phyloP scores from a whole-genome alignment of 2,113 vertebrate genomes.

The Ophthalmolycus amberensis region DNA sequence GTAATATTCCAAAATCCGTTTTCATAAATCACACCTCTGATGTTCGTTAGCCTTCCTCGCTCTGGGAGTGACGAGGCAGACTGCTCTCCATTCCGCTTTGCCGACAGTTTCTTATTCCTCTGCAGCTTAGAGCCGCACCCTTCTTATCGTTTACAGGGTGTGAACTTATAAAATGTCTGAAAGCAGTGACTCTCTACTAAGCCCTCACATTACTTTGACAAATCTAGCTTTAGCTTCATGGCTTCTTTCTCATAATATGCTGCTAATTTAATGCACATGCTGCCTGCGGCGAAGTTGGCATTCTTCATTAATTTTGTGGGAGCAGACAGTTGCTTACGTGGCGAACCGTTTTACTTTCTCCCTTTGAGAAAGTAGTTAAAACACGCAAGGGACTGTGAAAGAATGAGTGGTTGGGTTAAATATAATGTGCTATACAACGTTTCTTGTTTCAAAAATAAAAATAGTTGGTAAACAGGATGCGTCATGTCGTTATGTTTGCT shows the following conservation, averaged over 20 bases:
- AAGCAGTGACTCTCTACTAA: constrained; percentile 44
- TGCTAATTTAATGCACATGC: constrained; percentile 58
- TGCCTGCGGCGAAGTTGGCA: constrained; percentile 22
- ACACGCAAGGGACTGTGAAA: background rate
- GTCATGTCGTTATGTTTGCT: background rate
- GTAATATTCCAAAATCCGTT: constrained; percentile 38
- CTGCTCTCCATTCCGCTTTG: constrained; percentile 28
- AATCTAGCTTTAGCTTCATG: constrained; percentile 51
- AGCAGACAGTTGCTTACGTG: constrained; percentile 7
- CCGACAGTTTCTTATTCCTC: constrained; percentile 37
- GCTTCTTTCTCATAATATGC: constrained; percentile 49
- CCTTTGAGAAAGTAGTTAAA: background rate
- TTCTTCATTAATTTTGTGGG: constrained; percentile 21
- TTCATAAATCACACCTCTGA: constrained; percentile 42
- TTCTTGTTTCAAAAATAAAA: background rate
- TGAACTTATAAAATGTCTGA: constrained; percentile 61
- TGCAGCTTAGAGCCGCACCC: constrained; percentile 27
- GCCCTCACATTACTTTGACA: constrained; percentile 31
- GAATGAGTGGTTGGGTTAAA: background rate
- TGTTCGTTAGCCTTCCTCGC: constrained; percentile 13
- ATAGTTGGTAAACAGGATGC: background rate
- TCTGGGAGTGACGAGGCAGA: constrained; percentile 38
- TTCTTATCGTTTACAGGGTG: constrained; percentile 44
- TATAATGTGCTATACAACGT: background rate
- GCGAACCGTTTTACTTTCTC: background rate